phyloP scores from a whole-genome alignment of 2,888 invertebrate genomes.

The Meandrusa payeni region DNA sequence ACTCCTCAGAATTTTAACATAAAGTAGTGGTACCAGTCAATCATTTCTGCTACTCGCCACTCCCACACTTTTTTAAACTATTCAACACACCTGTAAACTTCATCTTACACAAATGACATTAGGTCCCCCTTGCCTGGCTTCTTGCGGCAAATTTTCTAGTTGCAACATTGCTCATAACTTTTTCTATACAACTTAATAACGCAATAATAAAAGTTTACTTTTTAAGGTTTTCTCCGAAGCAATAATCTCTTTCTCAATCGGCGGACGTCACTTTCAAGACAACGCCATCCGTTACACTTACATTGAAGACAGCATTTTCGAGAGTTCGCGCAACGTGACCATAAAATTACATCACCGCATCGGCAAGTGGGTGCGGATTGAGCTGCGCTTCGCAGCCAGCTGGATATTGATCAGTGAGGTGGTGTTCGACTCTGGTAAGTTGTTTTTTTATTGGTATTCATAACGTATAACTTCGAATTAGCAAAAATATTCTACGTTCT shows the following conservation, averaged over 20 bases:
- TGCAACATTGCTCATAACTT: too few relatives aligned
- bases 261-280: conserved; percentile 88
- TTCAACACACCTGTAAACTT: too few relatives aligned
- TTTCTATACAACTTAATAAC: too few relatives aligned
- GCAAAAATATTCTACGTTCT: too few relatives aligned
- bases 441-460: background rate
- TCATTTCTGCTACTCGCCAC: too few relatives aligned
- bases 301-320: conserved; percentile 89
- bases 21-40: too few relatives aligned
- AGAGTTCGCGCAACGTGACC: conserved; percentile 89
- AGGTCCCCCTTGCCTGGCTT: too few relatives aligned
- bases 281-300: conserved; percentile 88
- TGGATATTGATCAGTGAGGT: conserved; percentile 96
- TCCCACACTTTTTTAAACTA: too few relatives aligned
- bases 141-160: too few relatives aligned
- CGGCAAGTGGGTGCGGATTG: conserved; percentile 89
- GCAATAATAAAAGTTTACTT: too few relatives aligned
- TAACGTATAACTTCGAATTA: background rate
- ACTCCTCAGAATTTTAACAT: too few relatives aligned
- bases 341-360: conserved; percentile 91
- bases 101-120: too few relatives aligned
- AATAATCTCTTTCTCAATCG: conserved; percentile 89
- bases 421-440: conserved; percentile 89
- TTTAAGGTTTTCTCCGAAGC: conserved; percentile 89
- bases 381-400: conserved; percentile 88